phyloP scores from a whole-genome alignment of 2,113 vertebrate species.

The Cygnus buccinator region DNA sequence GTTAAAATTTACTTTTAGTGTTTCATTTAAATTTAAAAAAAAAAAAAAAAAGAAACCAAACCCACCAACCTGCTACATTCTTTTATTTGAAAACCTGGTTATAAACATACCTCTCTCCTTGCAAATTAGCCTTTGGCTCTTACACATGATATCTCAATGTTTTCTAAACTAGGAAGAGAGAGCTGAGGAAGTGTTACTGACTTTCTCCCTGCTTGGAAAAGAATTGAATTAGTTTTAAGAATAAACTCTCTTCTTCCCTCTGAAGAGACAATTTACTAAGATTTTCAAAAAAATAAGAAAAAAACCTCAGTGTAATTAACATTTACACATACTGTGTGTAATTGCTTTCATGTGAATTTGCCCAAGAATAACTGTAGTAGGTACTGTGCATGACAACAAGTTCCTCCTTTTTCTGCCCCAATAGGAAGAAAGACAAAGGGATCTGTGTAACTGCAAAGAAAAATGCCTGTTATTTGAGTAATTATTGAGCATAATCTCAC shows the following conservation, averaged over 20 bases:
- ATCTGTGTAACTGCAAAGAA: not conserved
- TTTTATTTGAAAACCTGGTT: not conserved
- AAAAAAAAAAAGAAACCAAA: not conserved
- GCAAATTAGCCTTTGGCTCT: not conserved
- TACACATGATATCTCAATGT: not conserved
- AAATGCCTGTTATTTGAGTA: rapidly evolving
- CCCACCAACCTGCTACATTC: not conserved
- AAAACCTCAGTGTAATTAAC: not conserved
- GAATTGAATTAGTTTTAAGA: not conserved
- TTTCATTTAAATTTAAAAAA: not conserved
- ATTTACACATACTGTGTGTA: not conserved
- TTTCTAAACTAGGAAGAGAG: not conserved
- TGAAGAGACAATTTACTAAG: not conserved
- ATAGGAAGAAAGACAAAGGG: not conserved
- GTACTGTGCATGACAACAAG: not conserved
- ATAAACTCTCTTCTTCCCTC: not conserved
- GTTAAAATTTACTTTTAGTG: not conserved
- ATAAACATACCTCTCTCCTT: not conserved
- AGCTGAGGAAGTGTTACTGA: not conserved
- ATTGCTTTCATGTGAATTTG: not conserved
- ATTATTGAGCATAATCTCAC: no score
- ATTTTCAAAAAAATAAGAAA: not conserved
- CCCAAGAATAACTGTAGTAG: not conserved
- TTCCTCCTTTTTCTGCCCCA: not conserved
- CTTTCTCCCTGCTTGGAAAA: not conserved